Conservation (phyloP, 1,140 invertebrate genomes). For the Camponotus floridanus region DNA sequence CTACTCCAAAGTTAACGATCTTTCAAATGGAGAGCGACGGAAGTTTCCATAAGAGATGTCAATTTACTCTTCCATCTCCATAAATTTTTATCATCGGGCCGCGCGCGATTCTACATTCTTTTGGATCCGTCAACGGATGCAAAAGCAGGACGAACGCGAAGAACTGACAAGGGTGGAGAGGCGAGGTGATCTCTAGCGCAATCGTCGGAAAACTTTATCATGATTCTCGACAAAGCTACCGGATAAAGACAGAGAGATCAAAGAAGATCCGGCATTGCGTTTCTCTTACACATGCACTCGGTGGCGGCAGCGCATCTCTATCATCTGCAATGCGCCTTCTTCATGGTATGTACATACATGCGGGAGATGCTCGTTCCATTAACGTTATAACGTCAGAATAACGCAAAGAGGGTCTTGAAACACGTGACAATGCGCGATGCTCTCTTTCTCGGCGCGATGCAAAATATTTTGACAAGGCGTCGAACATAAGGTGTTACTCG, state of each 20-base stretch:
- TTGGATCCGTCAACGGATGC: not conserved
- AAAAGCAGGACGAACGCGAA: not conserved
- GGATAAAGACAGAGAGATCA: constrained; percentile 46
- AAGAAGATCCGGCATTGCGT: constrained; percentile 33
- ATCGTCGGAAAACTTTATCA: constrained; percentile 57
- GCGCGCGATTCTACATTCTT: constrained; percentile 12
- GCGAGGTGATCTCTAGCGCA: constrained; percentile 46
- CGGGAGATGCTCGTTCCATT: constrained; percentile 59
- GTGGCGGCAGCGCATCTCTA: constrained; percentile 3
- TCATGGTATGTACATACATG: constrained; percentile 1
- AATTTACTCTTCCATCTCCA: constrained; percentile 48
- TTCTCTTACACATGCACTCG: not conserved
- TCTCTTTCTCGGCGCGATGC: constrained; percentile 15
- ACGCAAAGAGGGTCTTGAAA: constrained; percentile 34
- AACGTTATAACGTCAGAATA: constrained; percentile 19
- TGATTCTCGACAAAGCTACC: constrained; percentile 42
- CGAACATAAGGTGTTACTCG: not conserved
- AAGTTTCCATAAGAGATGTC: constrained; percentile 19
- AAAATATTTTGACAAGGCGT: constrained; percentile 46
- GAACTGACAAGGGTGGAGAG: not conserved
- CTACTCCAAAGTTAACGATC: constrained; percentile 30
- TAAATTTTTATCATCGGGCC: constrained; percentile 55
- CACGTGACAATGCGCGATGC: constrained; percentile 29
- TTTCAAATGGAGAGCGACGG: not conserved
- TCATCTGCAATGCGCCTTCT: constrained; percentile 45